These are phyloP conservation scores for Hedychridium roseum DNA, from an alignment of 2,888 invertebrate species.

Conservation along the genomic window DNA sequence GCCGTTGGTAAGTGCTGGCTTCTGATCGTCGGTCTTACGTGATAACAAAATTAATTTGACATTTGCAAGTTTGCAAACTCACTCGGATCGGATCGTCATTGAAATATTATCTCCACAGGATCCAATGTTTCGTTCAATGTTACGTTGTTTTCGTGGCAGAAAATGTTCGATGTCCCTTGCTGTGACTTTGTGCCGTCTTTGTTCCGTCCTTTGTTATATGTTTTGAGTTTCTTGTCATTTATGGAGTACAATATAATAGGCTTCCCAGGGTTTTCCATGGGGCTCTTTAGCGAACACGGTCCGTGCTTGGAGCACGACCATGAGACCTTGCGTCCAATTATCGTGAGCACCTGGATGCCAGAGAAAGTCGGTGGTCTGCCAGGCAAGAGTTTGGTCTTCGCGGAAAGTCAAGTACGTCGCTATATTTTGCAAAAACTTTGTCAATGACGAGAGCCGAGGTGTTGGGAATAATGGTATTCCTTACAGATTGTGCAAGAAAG, in stretches of 20 bases:
- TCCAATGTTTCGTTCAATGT: conserved; percentile 11
- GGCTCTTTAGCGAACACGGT: conserved; percentile 66
- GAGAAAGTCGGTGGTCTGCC: conserved; percentile 88
- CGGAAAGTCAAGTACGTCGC: conserved; percentile 84
- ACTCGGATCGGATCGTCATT: too few species aligned
- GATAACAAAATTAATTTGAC: too few species aligned
- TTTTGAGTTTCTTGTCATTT: conserved; percentile 40
- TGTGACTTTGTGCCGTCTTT: conserved; percentile 43
- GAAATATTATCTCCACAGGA: conserved; percentile 15
- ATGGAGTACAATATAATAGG: conserved; percentile 58
- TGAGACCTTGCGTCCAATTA: conserved; percentile 82
- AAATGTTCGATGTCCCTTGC: not conserved
- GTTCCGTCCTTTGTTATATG: conserved; percentile 52
- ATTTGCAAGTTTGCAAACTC: too few species aligned
- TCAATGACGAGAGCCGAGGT: not conserved
- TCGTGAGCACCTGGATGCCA: conserved; percentile 90
- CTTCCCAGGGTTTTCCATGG: conserved; percentile 68
- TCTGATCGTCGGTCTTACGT: too few species aligned
- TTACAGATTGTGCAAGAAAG: conserved; percentile 93
- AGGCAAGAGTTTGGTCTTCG: conserved; percentile 83
- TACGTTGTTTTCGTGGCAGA: not conserved
- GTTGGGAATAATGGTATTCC: conserved; percentile 7
- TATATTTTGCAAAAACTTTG: too few species aligned
- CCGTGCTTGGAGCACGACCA: conserved; percentile 89
- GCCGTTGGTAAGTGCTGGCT: conserved; percentile 56